Conservation (phyloP, 2,888 invertebrate species). For the Pandemis corylana region DNA sequence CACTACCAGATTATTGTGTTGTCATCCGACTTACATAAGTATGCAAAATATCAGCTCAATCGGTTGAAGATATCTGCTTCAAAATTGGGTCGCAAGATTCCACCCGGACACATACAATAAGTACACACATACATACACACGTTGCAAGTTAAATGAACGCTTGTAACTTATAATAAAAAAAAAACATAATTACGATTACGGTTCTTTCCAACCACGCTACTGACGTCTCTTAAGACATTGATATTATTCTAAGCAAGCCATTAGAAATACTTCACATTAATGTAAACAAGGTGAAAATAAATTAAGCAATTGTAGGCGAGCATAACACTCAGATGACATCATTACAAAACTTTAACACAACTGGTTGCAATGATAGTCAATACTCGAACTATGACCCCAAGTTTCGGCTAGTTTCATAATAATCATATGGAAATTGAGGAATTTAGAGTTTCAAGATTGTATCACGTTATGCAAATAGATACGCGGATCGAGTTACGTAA, state of each 20-base stretch:
- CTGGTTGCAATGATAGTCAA: constrained; percentile 28
- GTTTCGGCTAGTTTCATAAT: constrained; percentile 38
- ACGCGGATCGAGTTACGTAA: constrained; percentile 22
- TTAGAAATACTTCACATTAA: constrained; percentile 1
- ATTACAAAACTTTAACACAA: constrained; percentile 22
- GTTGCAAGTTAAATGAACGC: no score
- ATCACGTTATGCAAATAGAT: constrained; percentile 33
- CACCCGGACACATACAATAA: no score
- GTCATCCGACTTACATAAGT: no score
- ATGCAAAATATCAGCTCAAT: no score
- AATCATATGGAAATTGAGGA: constrained; percentile 34
- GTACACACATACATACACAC: no score
- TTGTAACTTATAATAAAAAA: no score
- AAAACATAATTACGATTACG: no score
- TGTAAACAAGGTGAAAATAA: background rate
- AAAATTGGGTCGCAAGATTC: no score
- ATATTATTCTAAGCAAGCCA: background rate
- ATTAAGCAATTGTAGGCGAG: constrained; percentile 16
- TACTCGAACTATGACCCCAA: constrained; percentile 36
- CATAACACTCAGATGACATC: constrained; percentile 3
- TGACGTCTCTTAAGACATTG: background rate
- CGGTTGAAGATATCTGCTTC: no score
- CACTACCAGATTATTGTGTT: no score
- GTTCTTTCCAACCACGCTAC: no score
- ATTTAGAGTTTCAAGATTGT: constrained; percentile 27